Conservation (phyloP, 2,113 vertebrate genomes). For the Anoura caudifer region DNA sequence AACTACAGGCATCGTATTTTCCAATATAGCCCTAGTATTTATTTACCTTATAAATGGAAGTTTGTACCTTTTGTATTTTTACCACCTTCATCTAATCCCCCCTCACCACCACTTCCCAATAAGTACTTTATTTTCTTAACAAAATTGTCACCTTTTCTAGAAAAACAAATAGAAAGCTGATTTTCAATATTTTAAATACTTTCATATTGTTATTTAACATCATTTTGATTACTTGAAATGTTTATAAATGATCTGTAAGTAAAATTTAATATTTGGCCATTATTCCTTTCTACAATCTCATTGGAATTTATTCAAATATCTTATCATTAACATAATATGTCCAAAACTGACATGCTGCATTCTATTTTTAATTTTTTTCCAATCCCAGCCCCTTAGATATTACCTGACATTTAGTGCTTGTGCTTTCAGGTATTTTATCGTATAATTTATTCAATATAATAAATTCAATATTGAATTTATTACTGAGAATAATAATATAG, state of each 20-base stretch:
- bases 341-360: neutral
- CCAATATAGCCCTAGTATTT: too few species aligned
- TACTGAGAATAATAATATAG: slow-evolving; percentile 43
- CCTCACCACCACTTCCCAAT: too few species aligned
- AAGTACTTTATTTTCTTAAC: too few species aligned
- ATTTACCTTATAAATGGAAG: too few species aligned
- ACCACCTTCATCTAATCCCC: too few species aligned
- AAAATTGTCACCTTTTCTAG: neutral
- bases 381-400: neutral
- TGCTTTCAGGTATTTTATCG: neutral
- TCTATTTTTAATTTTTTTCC: neutral
- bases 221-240: neutral
- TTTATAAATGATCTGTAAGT: neutral
- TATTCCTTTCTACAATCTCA: neutral
- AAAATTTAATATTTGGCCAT: neutral
- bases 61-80: too few species aligned
- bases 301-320: neutral
- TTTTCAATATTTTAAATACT: neutral
- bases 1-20: too few species aligned
- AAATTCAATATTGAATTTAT: too few species aligned
- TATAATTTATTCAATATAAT: slow-evolving; percentile 31
- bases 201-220: neutral
- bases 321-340: neutral
- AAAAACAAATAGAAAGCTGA: neutral
- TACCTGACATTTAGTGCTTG: slow-evolving; percentile 6